Base-by-base conservation (phyloP, 2,797 vertebrate species). In the Parauchenoglanis ngamensis region DNA sequence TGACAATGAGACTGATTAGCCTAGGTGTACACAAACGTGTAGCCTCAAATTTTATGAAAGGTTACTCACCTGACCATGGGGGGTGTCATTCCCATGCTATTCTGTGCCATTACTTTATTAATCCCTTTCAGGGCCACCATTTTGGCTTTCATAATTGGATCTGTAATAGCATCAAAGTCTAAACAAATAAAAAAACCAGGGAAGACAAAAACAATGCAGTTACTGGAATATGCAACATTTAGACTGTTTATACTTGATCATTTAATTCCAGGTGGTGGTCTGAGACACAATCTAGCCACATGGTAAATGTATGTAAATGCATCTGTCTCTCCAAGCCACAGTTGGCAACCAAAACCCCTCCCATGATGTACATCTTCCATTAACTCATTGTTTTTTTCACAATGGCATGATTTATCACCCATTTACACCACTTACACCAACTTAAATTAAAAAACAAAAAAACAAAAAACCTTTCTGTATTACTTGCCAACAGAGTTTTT, bases 121-220 rank as follows among this genome's bases (percentile, higher is more conserved):
- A 99, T 99, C 68, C 98, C 98, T 91, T 99, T 98, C 52, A 99
- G 95, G 86, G 98, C 98, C 79, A 99, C 97, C 97, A 99, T 99
- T 95, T 99, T 99, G 44, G 98, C 98, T 92, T 99, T 99, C 98
- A 99, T 98, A 92, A 99, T 99, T 31, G 98, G 98, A 93, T 99
- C 98, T 2, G 97, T 96, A 91, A 99, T 97, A 19, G 97, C 95
- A 92, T 99, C 98, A 83, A 98, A 98, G 93, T 98, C 98, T 97
- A 7, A 46, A n/a, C 76, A 49, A 76, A n/a, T 79, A 46, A n/a
- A 56, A n/a, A 76, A 57, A 40, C 21, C 67, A 25, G 31, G 6
- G 40, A 73, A 73, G 40, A 28, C 46, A 76, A 54, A 17, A 25
- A 40, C 19, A 84, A 25, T 72, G 11, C 8, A 57, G 87, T 86